Evolutionary conservation across 1,140 invertebrate species (phyloP).

Genomic region (Trichogramma pretiosum): DNA sequence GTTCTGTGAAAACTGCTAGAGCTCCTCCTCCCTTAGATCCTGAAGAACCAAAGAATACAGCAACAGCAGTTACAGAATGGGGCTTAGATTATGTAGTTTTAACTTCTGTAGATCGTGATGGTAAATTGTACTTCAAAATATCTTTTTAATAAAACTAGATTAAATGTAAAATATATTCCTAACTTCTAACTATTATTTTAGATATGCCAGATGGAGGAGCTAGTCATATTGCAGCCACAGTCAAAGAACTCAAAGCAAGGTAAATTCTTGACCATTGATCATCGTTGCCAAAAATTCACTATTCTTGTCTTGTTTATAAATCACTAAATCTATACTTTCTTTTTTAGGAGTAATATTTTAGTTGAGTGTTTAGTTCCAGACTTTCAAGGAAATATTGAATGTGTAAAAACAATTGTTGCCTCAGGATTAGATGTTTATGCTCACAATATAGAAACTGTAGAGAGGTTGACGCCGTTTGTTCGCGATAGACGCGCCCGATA

Average conservation of each 20-base stretch:
- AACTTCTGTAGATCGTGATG: constrained; percentile 96
- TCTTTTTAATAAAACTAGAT: constrained; percentile 9
- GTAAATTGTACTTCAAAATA: constrained; percentile 36
- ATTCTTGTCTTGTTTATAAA: constrained; percentile 1
- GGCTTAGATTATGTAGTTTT: constrained; percentile 95
- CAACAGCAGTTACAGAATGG: constrained; percentile 86
- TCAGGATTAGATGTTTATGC: constrained; percentile 91
- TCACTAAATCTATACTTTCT: constrained; percentile 4
- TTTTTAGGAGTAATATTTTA: constrained; percentile 67
- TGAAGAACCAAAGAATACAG: constrained; percentile 88
- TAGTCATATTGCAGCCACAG: constrained; percentile 84
- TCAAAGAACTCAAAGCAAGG: constrained; percentile 66
- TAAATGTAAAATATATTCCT: constrained; percentile 6
- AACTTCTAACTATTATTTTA: not conserved
- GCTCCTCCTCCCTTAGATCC: constrained; percentile 85
- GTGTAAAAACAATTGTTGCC: constrained; percentile 67
- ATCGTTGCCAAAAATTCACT: not conserved
- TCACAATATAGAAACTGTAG: constrained; percentile 95
- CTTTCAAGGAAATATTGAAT: constrained; percentile 75
- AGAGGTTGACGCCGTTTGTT: constrained; percentile 79
- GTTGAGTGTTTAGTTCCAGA: constrained; percentile 97
- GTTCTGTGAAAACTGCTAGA: constrained; percentile 94
- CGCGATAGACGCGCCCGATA: constrained; percentile 80
- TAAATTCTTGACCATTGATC: constrained; percentile 30
- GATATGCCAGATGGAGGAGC: constrained; percentile 79